phyloP scores from a whole-genome alignment of 2,797 vertebrate species.

The Xenops minutus region DNA sequence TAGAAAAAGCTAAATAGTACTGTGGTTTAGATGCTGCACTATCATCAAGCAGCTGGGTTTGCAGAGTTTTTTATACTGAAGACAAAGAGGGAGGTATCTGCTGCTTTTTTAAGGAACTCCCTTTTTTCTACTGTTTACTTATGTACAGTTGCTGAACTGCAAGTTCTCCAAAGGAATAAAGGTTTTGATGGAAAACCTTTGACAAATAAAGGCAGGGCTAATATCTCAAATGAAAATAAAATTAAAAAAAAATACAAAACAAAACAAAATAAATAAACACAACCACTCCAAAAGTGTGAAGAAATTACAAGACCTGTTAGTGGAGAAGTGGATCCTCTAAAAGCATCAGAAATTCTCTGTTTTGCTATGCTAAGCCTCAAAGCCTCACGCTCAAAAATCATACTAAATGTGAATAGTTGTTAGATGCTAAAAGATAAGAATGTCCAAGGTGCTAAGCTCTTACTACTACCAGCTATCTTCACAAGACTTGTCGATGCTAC shows the following conservation, averaged over 20 bases:
- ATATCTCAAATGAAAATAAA: neutral
- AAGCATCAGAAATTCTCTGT: neutral
- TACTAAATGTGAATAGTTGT: neutral
- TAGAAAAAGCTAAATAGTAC: neutral
- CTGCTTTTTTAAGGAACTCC: neutral
- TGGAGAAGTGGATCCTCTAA: neutral
- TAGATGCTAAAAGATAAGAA: neutral
- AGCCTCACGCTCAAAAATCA: neutral
- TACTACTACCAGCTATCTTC: neutral
- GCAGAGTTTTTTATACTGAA: neutral
- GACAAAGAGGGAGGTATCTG: neutral
- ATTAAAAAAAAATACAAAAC: neutral
- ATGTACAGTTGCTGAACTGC: neutral
- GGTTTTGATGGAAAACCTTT: neutral
- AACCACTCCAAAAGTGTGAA: neutral
- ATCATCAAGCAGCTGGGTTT: neutral
- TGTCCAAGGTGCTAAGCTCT: neutral
- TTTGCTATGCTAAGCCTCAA: neutral
- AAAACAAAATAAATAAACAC: too few species aligned
- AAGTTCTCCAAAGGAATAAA: neutral
- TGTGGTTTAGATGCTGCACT: neutral
- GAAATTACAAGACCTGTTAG: neutral
- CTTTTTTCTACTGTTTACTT: neutral
- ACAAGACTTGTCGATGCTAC: neutral
- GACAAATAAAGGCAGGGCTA: neutral